Evolutionary conservation across 2,888 invertebrate species (phyloP).

Genomic region (Drosophila nr. perissopoda): DNA sequence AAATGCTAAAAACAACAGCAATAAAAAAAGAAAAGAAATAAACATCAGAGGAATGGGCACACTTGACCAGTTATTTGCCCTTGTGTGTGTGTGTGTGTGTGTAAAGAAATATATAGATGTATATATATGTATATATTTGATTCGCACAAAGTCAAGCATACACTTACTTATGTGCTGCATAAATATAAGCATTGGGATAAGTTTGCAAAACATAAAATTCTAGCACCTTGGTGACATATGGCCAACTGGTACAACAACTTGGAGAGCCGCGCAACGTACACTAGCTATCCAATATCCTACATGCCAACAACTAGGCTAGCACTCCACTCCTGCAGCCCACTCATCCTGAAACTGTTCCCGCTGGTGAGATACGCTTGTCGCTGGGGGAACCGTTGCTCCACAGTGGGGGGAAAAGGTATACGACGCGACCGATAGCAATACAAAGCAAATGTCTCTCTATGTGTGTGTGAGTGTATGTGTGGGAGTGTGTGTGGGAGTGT

Average conservation of each 20-base stretch:
- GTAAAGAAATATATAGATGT: neutral
- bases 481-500: no score
- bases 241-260: conserved; percentile 61
- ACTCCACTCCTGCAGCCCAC: neutral
- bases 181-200: conserved; percentile 11
- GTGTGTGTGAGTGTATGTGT: neutral
- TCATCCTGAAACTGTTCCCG: conserved; percentile 12
- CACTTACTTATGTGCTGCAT: neutral
- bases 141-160: conserved; percentile 21
- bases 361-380: conserved; percentile 37
- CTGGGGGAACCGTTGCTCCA: conserved; percentile 23
- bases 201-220: conserved; percentile 23
- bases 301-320: conserved; percentile 1
- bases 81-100: conserved; percentile 9
- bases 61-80: conserved; percentile 20
- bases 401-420: conserved; percentile 15
- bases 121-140: conserved; percentile 4
- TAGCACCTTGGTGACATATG: conserved; percentile 77
- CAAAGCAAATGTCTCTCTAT: neutral
- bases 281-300: conserved; percentile 1
- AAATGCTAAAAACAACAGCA: neutral
- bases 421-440: conserved; percentile 2
- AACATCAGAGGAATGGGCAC: conserved; percentile 12
- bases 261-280: conserved; percentile 36
- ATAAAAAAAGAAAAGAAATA: conserved; percentile 1